phyloP scores from a whole-genome alignment of 2,888 invertebrate species.

The Drosophila lacicola region DNA sequence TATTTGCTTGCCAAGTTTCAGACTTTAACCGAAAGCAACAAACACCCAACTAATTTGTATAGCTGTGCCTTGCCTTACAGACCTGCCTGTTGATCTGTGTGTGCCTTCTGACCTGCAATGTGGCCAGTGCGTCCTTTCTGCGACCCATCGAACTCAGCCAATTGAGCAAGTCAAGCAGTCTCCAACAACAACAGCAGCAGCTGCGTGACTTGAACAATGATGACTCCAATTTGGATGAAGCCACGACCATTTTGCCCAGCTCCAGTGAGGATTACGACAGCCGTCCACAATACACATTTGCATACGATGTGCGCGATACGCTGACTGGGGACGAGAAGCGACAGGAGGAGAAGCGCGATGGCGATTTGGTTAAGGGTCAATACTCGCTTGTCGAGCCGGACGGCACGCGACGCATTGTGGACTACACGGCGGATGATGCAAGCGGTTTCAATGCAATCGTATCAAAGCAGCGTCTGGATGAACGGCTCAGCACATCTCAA shows the following conservation, averaged over 20 bases:
- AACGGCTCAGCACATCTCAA: constrained; percentile 35
- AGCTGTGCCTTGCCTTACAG: constrained; percentile 26
- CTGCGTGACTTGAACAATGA: constrained; percentile 53
- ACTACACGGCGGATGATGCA: constrained; percentile 86
- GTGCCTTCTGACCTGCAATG: constrained; percentile 70
- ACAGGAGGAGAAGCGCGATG: constrained; percentile 86
- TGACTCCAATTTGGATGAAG: constrained; percentile 63
- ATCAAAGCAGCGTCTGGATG: constrained; percentile 83
- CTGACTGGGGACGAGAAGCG: constrained; percentile 86
- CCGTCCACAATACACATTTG: constrained; percentile 86
- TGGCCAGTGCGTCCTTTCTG: constrained; percentile 71
- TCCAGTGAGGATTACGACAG: constrained; percentile 85
- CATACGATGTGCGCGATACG: constrained; percentile 86
- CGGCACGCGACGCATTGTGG: constrained; percentile 86
- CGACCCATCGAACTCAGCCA: constrained; percentile 79
- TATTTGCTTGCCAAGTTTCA: no score
- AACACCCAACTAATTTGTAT: background rate
- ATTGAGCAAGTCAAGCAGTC: constrained; percentile 58
- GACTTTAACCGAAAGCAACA: no score
- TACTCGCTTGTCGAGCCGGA: constrained; percentile 86
- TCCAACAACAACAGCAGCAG: constrained; percentile 34
- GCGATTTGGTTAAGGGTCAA: constrained; percentile 86
- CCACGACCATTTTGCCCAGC: constrained; percentile 63
- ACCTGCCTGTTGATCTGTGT: constrained; percentile 75
- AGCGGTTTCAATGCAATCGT: constrained; percentile 86